Base-by-base conservation (phyloP, 1,140 invertebrate species). In the Nixonia krombeini region DNA sequence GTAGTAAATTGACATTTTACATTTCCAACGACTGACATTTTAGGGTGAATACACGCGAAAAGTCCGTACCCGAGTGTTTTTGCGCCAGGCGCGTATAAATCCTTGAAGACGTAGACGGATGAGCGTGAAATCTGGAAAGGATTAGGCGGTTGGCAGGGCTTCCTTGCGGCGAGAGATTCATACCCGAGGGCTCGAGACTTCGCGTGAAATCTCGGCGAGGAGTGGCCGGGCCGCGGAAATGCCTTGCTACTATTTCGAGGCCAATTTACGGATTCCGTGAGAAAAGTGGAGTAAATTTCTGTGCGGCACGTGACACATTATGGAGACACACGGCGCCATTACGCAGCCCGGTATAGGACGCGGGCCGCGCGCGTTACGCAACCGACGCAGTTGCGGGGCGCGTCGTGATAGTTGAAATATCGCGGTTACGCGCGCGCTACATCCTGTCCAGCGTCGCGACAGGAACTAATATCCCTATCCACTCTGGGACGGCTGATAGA, bases 221-320 rank as follows among this genome's bases (percentile, higher is more conserved):
- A 46, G 50, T 42, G 58, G 47, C n/a, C 53, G 37, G 41, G 42
- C 42, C 56, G 31, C 40, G 38, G 25, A 45, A 45, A 49, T 31
- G 40, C 38, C 50, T 21, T 38, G 51, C 53, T 73, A 73, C 73
- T 77, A 77, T 77, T 75, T 75, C 62, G 61, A 72, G 64, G 73
- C 66, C 69, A 75, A 75, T 77, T 75, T 77, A 75, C 75, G 67
- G 68, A 77, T 77, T 70, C 72, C 73, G 53, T 37, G 47, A 52
- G 55, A 57, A 47, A 57, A 57, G 29, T 42, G 7, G 18, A 41
- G 45, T 50, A 18, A 29, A 35, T 58, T 61, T 53, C 55, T 58
- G 51, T 10, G 31, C 38, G 28, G 45, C 65, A 64, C 61, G 42
- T 61, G 61, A 70, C 59, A 65, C 56, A 68, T 74, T 72, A 72